Base-by-base conservation (phyloP, 2,113 vertebrate species). In the Mus spicilegus region DNA sequence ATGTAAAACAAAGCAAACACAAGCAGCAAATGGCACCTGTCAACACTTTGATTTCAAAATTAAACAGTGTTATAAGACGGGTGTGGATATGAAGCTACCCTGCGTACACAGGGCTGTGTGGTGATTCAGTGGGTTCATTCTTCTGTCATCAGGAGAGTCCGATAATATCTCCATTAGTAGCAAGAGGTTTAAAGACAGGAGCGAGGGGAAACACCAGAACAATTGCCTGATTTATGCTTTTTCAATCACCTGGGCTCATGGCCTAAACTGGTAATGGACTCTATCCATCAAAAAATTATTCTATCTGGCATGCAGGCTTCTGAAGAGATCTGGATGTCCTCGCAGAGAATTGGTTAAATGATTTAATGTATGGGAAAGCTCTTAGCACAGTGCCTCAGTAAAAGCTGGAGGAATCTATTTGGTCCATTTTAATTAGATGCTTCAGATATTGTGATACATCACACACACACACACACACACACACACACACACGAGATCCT, bases 251-350 rank as follows among this genome's bases (percentile, higher is more conserved):
- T 97, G 96, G 91, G 95, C 96, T 96, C 95, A 67, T 97, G 87
- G 97, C 95, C 95, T 97, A 96, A 96, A 85, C 95, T 96, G 94
- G 94, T 98, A 97, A 98, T 96, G 92, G 97, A 97, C 82, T 95
- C 96, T 84, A 97, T 97, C 86, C 94, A 98, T 98, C 97, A 98
- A 94, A 97, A 97, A 91, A 97, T 97, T 97, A 95, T 96, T 96
- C 96, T 91, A 88, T 90, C 89, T 96, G 97, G 96, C 95, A 65
- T 90, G 67, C 82, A 89, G 86, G 89, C 96, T 97, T 94, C 95
- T 91, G 49, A 96, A 97, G 97, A 95, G 96, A 97, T 80, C 97
- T 91, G 91, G 92, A 91, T 4, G 10, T 94, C 89, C 87, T 97
- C 94, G 24, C 30, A 89, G 97, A 97, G 95, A 95, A 97, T 77